Conservation (phyloP, 2,113 vertebrate genomes). For the Microcebus lehilahytsara region DNA sequence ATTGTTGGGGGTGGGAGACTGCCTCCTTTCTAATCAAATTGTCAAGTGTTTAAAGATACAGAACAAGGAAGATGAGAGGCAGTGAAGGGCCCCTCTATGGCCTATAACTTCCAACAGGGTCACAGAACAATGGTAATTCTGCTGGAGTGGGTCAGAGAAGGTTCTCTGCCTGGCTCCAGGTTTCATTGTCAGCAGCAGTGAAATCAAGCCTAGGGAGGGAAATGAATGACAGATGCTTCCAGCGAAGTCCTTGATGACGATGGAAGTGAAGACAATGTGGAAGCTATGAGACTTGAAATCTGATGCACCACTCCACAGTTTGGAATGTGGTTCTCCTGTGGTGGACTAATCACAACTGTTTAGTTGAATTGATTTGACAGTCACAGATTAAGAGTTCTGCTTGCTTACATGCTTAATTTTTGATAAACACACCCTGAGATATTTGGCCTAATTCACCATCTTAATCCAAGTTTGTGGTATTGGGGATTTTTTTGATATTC, state of each 20-base stretch:
- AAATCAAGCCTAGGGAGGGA: not conserved
- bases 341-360: not conserved
- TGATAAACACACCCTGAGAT: not conserved
- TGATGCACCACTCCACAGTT: not conserved
- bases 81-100: not conserved
- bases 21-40: not conserved
- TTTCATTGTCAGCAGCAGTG: not conserved
- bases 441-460: not conserved
- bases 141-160: not conserved
- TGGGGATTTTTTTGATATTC: not conserved
- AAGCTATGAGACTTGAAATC: not conserved
- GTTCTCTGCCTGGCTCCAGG: not conserved
- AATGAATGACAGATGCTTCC: not conserved
- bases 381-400: slow-evolving; percentile 2
- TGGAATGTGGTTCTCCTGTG: not conserved
- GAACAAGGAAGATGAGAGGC: not conserved
- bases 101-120: not conserved
- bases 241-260: not conserved
- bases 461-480: not conserved
- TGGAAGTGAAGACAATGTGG: not conserved
- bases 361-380: not conserved
- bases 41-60: not conserved
- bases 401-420: not conserved
- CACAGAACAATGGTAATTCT: too few species aligned
- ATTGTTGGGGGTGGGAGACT: not conserved